Evolutionary conservation across 2,888 invertebrate species (phyloP), one percentile per base, ranked within the genome.

Genomic region (Perithous albicinctus): DNA sequence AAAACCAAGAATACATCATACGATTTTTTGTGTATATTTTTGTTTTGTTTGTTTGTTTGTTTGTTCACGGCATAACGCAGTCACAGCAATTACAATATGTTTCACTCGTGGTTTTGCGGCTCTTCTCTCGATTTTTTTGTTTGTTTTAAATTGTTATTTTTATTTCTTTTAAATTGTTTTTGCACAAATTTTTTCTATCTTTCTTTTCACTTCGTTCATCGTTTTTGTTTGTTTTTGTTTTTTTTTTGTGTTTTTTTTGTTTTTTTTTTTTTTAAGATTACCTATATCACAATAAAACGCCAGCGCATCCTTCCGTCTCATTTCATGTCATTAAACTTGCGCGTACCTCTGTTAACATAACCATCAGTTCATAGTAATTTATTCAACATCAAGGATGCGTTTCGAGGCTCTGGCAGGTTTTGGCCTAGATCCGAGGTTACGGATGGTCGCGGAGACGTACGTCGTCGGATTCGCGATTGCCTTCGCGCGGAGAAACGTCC

Each of bases 201-300:
- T 82, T 78, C 75, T 84, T 59, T 72, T 78, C 51, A 77, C 80
- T 72, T 73, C 56, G 15, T 66, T 73, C 61, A 4, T 56, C 32
- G n/a, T 23, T 73, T n/a, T 18, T 59, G n/a, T 69, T 61, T 23
- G 15, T 23, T 54, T 29, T 54, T 64, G 5, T 26, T 15, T 59
- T 76, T 67, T 73, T 56, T 56, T 64, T 66, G 56, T 61, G n/a
- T 61, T 23, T 15, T 23, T 54, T 29, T 54, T 64, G 5, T 26
- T 15, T 59, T 76, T 67, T 73, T 56, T 56, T 64, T 66, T 35
- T 76, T 78, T 74, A 87, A 91, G 88, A 89, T 90, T 90, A 89
- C 74, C 88, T 88, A 88, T 91, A 91, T 91, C 91, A 91, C 91
- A 91, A 90, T 91, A 85, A 90, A 91, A 90, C 90, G 89, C 89